phyloP scores from a whole-genome alignment of 53 echinoderm and acorn worm species.

The Arbacia lixula region DNA sequence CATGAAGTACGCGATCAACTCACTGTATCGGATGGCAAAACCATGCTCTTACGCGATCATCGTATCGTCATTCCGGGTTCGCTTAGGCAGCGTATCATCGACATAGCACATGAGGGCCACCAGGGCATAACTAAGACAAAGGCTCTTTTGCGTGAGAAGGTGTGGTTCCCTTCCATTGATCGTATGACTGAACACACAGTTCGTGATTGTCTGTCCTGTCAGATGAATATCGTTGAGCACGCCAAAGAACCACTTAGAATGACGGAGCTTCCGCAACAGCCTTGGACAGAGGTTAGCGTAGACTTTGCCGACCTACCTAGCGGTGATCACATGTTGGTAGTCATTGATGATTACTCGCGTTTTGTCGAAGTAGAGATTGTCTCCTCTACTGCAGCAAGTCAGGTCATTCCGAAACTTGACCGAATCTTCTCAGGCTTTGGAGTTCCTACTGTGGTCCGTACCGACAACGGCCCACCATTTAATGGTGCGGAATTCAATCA shows the following conservation, averaged over 20 bases:
- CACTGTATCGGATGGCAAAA: slow-evolving; percentile 30
- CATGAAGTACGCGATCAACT: slow-evolving; percentile 61
- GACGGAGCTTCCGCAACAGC: too few relatives aligned
- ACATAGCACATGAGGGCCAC: neutral
- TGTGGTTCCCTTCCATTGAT: neutral
- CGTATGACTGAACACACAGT: neutral
- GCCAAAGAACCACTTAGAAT: too few relatives aligned
- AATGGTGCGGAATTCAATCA: slow-evolving; percentile 59
- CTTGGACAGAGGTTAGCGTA: too few relatives aligned
- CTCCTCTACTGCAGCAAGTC: neutral
- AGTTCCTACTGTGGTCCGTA: slow-evolving; percentile 55
- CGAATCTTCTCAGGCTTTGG: neutral
- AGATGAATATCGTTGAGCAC: too few relatives aligned
- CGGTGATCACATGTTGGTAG: neutral
- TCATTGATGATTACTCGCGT: slow-evolving; percentile 13
- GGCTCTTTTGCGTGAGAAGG: neutral
- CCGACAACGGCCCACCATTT: slow-evolving; percentile 78
- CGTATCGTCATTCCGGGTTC: slow-evolving; percentile 66
- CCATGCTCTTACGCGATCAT: slow-evolving; percentile 64
- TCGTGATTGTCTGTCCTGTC: neutral
- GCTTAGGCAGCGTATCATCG: slow-evolving; percentile 55
- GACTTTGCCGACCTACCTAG: too few relatives aligned
- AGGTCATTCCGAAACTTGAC: neutral
- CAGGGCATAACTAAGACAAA: neutral
- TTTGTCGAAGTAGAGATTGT: neutral